Evolutionary conservation across 2,888 invertebrate genomes (phyloP), one percentile per base, ranked within the genome.

Genomic region (Corbicula japonica): DNA sequence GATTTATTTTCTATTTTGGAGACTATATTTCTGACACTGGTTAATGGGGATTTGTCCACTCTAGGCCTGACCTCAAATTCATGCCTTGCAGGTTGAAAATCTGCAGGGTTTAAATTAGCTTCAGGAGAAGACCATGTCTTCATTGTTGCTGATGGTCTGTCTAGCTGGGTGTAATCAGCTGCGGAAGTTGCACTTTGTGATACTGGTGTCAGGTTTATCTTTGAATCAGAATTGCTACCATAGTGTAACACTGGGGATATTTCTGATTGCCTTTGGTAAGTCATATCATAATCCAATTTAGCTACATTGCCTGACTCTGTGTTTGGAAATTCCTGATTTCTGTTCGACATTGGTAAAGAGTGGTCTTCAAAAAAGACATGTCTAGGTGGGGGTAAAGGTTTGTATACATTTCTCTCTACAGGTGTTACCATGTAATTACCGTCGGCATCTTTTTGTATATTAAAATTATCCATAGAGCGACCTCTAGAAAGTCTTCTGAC

Each of bases 401-500:
- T 70, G 50, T 38, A 30, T 34, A 26, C 10, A 21, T 12, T 34
- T 8, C 48, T 48, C 18, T 63, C 76, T 23, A 58, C 21, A 21
- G 76, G 30, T 48, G 73, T 35, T 1, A 76, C 56, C 50, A 50
- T 15, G 46, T 60, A 72, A 30, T 69, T 72, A 32, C 76, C 76
- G 54, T 46, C 73, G 15, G 71, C 60, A 71, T 76, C 81, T 66
- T 71, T 81, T 15, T 81, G 76, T 35, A 81, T 44, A n/a, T 70
- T 26, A 28, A 81, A 66, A 34, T 48, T 81, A 32, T 81, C 81
- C 66, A 62, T 73, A 12, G 81, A 81, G 26, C 81, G 38, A 35
- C 76, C 76, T n/a, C 77, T 50, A 18, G 74, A 77, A 2, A 80
- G 62, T 65, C 41, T 72, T 12, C 80, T 28, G 8, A 54, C 60